A percentile compares a stretch with the other conserved stretches of the same genome.
These are phyloP conservation scores for Tyria jacobaeae DNA, from an alignment of 2,888 invertebrate species.

Conservation along the genomic window DNA sequence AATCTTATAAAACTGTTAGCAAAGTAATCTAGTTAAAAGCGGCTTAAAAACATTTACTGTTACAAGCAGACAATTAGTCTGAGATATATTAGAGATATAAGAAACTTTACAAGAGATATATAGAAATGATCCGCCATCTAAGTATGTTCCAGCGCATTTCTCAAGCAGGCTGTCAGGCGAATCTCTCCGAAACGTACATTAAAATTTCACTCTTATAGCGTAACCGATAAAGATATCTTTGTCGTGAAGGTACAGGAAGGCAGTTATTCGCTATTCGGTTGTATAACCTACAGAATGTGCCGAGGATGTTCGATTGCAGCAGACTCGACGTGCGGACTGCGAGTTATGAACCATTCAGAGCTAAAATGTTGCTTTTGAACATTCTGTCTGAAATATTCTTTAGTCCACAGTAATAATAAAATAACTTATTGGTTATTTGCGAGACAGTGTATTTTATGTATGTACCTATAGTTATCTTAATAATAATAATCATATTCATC, in stretches of 20 bases:
- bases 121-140: constrained; percentile 45
- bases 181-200: constrained; percentile 18
- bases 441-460: not conserved
- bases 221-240: not conserved
- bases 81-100: constrained; percentile 19
- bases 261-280: constrained; percentile 56
- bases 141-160: constrained; percentile 51
- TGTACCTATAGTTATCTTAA: too few relatives aligned
- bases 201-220: not conserved
- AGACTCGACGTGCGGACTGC: constrained; percentile 58
- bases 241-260: constrained; percentile 17
- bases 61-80: too few relatives aligned
- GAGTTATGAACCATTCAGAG: constrained; percentile 38
- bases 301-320: constrained; percentile 67
- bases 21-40: too few relatives aligned
- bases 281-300: constrained; percentile 62
- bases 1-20: too few relatives aligned
- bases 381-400: not conserved
- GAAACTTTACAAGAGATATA: constrained; percentile 43
- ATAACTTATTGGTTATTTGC: not conserved
- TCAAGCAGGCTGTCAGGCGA: constrained; percentile 41
- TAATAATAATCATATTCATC: too few relatives aligned
- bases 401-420: not conserved
- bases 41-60: too few relatives aligned
- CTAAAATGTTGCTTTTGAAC: constrained; percentile 53